Conservation (phyloP, 2,797 vertebrate genomes). For the Pogoniulus pusillus region DNA sequence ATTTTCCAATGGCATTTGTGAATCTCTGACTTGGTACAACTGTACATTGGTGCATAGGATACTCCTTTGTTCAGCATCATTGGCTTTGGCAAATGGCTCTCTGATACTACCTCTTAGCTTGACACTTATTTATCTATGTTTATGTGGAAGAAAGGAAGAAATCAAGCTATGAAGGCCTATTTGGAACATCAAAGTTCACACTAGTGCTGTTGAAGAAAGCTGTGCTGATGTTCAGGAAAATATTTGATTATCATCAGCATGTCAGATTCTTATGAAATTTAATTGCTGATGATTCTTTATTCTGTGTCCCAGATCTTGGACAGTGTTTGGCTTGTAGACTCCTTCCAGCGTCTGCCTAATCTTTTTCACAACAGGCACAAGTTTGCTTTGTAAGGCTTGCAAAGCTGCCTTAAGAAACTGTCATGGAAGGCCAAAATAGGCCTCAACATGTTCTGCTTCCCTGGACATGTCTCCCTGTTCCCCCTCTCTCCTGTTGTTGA, state of each 20-base stretch:
- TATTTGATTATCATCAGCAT: background rate
- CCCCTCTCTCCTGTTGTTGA: too few relatives aligned
- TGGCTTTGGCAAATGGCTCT: background rate
- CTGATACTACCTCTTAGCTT: background rate
- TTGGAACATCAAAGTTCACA: background rate
- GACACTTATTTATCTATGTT: background rate
- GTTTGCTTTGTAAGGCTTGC: background rate
- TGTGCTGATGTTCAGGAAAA: background rate
- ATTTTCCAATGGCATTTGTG: background rate
- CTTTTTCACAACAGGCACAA: background rate
- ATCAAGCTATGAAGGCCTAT: background rate
- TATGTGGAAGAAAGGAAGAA: background rate
- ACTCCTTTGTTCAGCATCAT: background rate
- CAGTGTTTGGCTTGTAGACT: background rate
- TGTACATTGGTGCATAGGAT: background rate
- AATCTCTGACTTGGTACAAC: background rate
- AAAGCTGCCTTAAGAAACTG: background rate
- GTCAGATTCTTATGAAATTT: background rate
- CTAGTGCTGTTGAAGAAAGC: background rate
- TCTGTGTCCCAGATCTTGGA: background rate
- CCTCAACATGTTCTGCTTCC: too few relatives aligned
- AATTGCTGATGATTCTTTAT: background rate
- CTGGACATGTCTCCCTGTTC: too few relatives aligned
- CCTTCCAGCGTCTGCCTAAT: background rate
- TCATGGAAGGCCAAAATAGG: too few relatives aligned